These are phyloP conservation scores for Heliconius erato DNA, from an alignment of 2,888 invertebrate genomes.

Conservation along the genomic window DNA sequence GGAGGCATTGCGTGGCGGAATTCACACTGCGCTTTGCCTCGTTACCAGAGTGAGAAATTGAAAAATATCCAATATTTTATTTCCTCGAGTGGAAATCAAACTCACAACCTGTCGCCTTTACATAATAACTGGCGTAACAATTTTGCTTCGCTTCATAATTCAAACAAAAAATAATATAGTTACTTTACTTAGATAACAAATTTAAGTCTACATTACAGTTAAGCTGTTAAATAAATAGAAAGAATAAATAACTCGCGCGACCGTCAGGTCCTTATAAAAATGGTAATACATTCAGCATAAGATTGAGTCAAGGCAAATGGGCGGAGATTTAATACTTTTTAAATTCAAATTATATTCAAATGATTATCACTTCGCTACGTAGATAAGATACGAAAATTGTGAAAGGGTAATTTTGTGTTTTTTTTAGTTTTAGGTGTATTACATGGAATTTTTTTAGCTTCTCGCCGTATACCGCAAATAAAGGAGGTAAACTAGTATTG, in stretches of 20 bases:
- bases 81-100: neutral
- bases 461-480: neutral
- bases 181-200: neutral
- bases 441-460: no score
- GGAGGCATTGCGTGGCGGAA: neutral
- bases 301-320: constrained; percentile 41
- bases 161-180: neutral
- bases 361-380: constrained; percentile 36
- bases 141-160: no score
- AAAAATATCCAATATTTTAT: neutral
- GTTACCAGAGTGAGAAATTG: neutral
- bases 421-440: neutral
- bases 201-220: constrained; percentile 34
- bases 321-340: constrained; percentile 42
- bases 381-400: neutral
- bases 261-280: constrained; percentile 49
- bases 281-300: constrained; percentile 48
- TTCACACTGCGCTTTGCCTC: neutral
- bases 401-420: neutral
- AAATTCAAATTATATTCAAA: constrained; percentile 44
- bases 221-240: constrained; percentile 40
- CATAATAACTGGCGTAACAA: neutral
- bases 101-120: neutral
- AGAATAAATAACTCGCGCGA: constrained; percentile 36
- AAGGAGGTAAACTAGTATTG: neutral